Evolutionary conservation across 2,113 vertebrate species (phyloP), one percentile per base, ranked within the genome.

Genomic region (Erinaceus europaeus): DNA sequence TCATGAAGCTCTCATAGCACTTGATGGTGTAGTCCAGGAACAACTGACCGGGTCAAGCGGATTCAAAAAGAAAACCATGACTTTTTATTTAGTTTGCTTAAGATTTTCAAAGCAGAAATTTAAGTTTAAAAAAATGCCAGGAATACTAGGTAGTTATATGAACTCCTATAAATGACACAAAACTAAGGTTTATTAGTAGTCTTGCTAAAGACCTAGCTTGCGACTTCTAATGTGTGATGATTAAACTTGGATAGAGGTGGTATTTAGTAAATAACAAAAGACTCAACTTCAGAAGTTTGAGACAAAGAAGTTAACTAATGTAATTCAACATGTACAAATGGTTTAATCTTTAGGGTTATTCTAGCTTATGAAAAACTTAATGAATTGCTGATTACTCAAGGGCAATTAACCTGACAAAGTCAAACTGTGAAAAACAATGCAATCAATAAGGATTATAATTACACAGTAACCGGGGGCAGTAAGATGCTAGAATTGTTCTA

Each of bases 1-100:
- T 97, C 98, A 99, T 99, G 94, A 99, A 99, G 76, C 97, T 98
- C 29, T 97, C 95, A 68, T 99, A 99, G 74, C 98, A 98, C 72
- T 98, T 98, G 72, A 96, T 94, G 40, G 96, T 96, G 74, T 98
- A 98, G 48, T 99, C 98, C 88, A 98, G 61, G 91, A 98, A 98
- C 46, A 99, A 95, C 99, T 99, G 94, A 91, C 48, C 86, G 36
- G 89, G 40, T 81, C 46, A n/a, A 5, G 52, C 53, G 94, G 78
- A 64, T 44, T 93, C 44, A 77, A 75, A 89, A 84, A 90, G n/a
- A 86, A 76, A 82, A 50, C 38, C 21, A 76, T 29, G 38, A 77
- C 48, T 91, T 55, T 71, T 34, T 87, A 27, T 36, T 85, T 81
- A 86, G 52, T 68, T 73, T 86, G 36, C 83, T 92, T 78, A 21